Percentiles rank a stretch among this genome's conserved stretches.
phyloP scores from a whole-genome alignment of 1,140 invertebrate species.

The Drosophila murphyi region DNA sequence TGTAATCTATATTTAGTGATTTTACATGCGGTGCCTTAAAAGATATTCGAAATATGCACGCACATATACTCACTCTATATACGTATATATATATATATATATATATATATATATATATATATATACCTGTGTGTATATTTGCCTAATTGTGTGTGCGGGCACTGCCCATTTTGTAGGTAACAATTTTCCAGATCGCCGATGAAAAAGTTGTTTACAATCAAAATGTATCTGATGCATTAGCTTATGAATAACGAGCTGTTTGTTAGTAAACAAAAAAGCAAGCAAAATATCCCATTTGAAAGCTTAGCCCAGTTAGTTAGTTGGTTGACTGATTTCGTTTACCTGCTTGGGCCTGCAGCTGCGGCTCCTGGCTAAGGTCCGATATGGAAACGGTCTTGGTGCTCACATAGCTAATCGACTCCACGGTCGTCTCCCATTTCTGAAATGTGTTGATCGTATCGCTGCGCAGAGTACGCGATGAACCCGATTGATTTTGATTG shows the following conservation, averaged over 20 bases:
- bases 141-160: slow-evolving; percentile 2
- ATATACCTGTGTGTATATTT: neutral
- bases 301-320: slow-evolving; percentile 19
- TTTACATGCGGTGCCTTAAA: slow-evolving; percentile 79
- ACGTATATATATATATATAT: neutral
- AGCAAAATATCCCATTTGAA: slow-evolving; percentile 5
- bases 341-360: slow-evolving; percentile 65
- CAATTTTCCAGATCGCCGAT: slow-evolving; percentile 74
- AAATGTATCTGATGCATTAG: slow-evolving; percentile 54
- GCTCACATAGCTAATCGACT: slow-evolving; percentile 82
- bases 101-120: neutral
- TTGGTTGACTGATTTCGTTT: slow-evolving; percentile 8
- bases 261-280: slow-evolving; percentile 43
- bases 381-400: slow-evolving; percentile 78
- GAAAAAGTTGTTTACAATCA: slow-evolving; percentile 34
- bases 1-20: slow-evolving; percentile 83
- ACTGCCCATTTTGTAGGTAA: slow-evolving; percentile 66
- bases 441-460: slow-evolving; percentile 81
- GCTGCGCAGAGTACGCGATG: slow-evolving; percentile 61
- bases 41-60: slow-evolving; percentile 74
- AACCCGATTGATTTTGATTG: slow-evolving; percentile 10
- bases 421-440: slow-evolving; percentile 82
- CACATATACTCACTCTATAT: slow-evolving; percentile 3
- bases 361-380: slow-evolving; percentile 62
- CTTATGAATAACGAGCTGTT: slow-evolving; percentile 46